Base-by-base conservation (phyloP, 1,140 invertebrate species). In the Drosophila malerkotliana region DNA sequence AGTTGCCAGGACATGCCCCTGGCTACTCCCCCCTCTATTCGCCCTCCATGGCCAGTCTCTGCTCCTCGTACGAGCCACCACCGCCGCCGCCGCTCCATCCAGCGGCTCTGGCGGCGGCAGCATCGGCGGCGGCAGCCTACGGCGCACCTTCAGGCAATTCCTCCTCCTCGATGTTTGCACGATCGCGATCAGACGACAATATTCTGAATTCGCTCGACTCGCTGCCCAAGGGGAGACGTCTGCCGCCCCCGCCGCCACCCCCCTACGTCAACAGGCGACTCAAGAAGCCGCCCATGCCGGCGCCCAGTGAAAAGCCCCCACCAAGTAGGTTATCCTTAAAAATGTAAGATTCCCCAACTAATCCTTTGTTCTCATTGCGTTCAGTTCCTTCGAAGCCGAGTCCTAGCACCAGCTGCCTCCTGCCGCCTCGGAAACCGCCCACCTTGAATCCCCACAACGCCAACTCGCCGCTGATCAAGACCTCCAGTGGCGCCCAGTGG, bases 111-210 rank as follows among this genome's bases (percentile, higher is more conserved):
- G 93, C 93, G 54, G 67, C 68, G 4, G 66, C 54, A 4, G 68
- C 68, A 4, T 92, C 93, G 12, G 90, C 93, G 54, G 61, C 61
- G n/a, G 60, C 60, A 21, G 60, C 53, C 4, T 56, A 51, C 14
- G 39, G 39, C 1, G 41, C 6, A 44, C 41, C 41, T 3, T 56
- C 44, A 14, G 62, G 57, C 41, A 66, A 63, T 26, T 91, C 94
- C 1, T 92, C 92, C 21, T 92, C 94, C 4, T 92, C 92, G 14
- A 92, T 92, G 67, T 96, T 96, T 87, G 92, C 94, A 32, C 92
- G 95, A 74, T 95, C 95, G 10, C 94, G 94, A 84, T 96, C 95
- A 53, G 95, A 97, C 81, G 96, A 97, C 77, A 96, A 96, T 81
- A 95, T 96, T 77, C 91, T 97, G 62, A 96, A 95, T 69, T 93